phyloP scores from a whole-genome alignment of 2,888 invertebrate species.

The Orthosia gracilis region DNA sequence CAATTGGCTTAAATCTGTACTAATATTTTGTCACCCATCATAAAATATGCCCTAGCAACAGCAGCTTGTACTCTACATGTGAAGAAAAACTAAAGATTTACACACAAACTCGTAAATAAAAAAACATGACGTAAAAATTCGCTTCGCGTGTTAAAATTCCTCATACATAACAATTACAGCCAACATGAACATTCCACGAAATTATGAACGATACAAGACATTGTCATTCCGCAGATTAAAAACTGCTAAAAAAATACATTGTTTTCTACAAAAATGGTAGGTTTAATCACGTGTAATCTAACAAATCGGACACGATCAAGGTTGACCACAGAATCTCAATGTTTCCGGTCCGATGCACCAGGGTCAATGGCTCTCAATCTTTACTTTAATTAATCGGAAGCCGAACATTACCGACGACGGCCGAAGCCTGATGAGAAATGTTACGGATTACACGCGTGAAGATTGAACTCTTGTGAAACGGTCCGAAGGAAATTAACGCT shows the following conservation, averaged over 20 bases:
- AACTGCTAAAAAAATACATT: slow-evolving; percentile 3
- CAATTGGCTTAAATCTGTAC: background rate
- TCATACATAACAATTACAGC: slow-evolving; percentile 29
- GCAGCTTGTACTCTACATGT: background rate
- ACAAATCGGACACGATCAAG: slow-evolving; percentile 35
- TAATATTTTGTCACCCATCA: background rate
- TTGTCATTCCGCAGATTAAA: slow-evolving; percentile 18
- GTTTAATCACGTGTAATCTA: slow-evolving; percentile 21
- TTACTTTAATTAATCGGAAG: slow-evolving; percentile 66
- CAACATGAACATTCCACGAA: slow-evolving; percentile 40
- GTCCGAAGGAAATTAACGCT: slow-evolving; percentile 10
- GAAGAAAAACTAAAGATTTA: background rate
- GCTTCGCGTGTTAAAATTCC: slow-evolving; percentile 18
- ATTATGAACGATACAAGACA: slow-evolving; percentile 31
- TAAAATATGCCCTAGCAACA: background rate
- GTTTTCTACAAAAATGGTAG: slow-evolving; percentile 19
- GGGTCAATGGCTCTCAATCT: slow-evolving; percentile 56
- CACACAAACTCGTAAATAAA: slow-evolving; percentile 8
- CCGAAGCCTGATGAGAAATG: slow-evolving; percentile 56
- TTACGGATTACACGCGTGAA: slow-evolving; percentile 58
- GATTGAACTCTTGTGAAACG: slow-evolving; percentile 47
- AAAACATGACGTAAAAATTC: background rate
- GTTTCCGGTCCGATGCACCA: slow-evolving; percentile 62
- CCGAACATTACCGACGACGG: slow-evolving; percentile 50
- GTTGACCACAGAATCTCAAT: slow-evolving; percentile 25